Base-by-base conservation (phyloP, 1,140 invertebrate species). In the Nephila pilipes region DNA sequence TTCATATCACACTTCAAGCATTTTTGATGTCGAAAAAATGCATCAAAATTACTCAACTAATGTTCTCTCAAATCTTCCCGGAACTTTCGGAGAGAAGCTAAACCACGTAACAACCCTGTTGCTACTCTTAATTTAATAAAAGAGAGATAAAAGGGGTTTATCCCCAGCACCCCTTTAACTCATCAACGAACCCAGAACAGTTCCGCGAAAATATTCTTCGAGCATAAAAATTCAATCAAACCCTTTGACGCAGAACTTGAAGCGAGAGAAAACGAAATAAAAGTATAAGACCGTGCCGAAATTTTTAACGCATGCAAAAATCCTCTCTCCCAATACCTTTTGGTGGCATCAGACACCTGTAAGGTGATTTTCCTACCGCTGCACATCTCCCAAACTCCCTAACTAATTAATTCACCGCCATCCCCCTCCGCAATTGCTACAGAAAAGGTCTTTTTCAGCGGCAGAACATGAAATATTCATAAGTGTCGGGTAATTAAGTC, bases 401-500 rank as follows among this genome's bases (percentile, higher is more conserved):
- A 79, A 87, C 83, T 93, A 93, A 93, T 93, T 93, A 93, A 93
- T 93, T 87, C 91, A 60, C 54, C 91, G 46, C 80, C 25, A 25
- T 65, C 25, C 63, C 63, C 63, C 63, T 3, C 63, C 75, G 60
- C 69, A 80, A 58, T 85, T 58, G 81, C 80, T 75, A 36, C 90
- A 85, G 20, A 25, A 90, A 85, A 57, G 32, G 57, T 36, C 90
- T 80, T 87, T 93, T 87, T 93, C 57, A 36, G 58, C 16, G 57
- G n/a, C 91, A 60, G 83, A 60, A 87, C 91, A 93, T 93, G 91
- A 93, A 93, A 93, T 93, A 93, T 93, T 93, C 91, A 93, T 93
- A 93, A 93, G 91, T 93, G 54, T 65, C 6, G 85, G 91, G 91
- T 93, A 93, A 93, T 93, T 93, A 93, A 93, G 91, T 93, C 91